Evolutionary conservation across 1,140 invertebrate genomes (phyloP).

Genomic region (Aphaenogaster rudis): DNA sequence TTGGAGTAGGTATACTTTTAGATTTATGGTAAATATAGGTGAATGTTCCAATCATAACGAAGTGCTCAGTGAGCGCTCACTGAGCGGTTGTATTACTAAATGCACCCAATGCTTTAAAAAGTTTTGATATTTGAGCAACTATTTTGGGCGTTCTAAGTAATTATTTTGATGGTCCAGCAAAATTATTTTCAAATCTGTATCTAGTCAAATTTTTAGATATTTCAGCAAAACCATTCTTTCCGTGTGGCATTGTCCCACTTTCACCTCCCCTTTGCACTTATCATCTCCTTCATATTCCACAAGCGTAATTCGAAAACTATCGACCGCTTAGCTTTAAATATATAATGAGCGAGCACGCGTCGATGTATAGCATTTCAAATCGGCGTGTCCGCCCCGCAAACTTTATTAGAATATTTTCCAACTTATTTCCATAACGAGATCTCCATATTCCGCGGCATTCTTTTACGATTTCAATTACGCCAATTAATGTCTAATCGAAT

Average conservation of each 20-base stretch:
- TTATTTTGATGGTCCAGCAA: too few species aligned
- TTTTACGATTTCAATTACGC: not conserved
- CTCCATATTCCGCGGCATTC: not conserved
- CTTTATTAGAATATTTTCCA: not conserved
- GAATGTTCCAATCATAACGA: too few species aligned
- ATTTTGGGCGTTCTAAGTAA: too few species aligned
- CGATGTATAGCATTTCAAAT: not conserved
- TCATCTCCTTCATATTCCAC: not conserved
- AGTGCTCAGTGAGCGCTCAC: too few species aligned
- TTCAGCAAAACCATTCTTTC: too few species aligned
- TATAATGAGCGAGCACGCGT: not conserved
- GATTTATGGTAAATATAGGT: too few species aligned
- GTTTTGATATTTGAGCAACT: too few species aligned
- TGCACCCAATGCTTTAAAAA: too few species aligned
- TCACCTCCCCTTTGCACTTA: not conserved
- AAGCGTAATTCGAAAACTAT: not conserved
- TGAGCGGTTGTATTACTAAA: too few species aligned
- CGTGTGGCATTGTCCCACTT: not conserved
- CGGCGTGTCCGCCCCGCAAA: not conserved
- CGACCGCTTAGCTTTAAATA: not conserved
- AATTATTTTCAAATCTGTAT: too few species aligned
- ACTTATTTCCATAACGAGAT: not conserved
- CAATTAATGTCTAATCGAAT: constrained; percentile 48
- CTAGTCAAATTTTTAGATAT: too few species aligned
- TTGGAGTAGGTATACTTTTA: too few species aligned